These are phyloP conservation scores for Cepphus grylle DNA, from an alignment of 2,113 vertebrate species.

Conservation along the genomic window DNA sequence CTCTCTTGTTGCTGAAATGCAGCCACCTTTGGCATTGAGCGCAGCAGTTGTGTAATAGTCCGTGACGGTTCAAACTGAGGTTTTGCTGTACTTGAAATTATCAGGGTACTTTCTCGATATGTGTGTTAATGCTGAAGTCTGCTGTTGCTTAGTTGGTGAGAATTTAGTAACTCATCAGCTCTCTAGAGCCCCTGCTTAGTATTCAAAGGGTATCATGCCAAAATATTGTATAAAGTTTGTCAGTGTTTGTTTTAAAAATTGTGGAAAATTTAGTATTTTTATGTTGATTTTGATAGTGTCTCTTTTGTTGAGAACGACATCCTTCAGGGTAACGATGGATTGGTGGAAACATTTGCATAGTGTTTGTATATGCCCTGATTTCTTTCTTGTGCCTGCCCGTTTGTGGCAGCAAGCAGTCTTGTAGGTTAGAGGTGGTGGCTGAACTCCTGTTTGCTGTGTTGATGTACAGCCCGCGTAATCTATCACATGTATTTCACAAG, in stretches of 20 bases:
- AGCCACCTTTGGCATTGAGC: not conserved
- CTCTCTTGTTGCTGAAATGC: not conserved
- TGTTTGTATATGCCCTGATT: not conserved
- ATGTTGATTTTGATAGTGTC: not conserved
- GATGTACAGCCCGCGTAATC: not conserved
- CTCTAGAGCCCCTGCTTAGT: not conserved
- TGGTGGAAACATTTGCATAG: not conserved
- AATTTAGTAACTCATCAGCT: slow-evolving; percentile 3
- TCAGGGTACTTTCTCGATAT: not conserved
- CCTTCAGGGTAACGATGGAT: not conserved
- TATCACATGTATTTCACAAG: not conserved
- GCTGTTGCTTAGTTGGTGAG: not conserved
- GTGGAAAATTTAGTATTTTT: not conserved
- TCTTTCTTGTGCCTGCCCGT: not conserved
- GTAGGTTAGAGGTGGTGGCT: not conserved
- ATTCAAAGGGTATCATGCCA: not conserved
- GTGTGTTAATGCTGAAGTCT: not conserved
- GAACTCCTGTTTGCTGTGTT: not conserved
- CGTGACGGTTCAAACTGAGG: not conserved
- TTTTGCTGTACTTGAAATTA: not conserved
- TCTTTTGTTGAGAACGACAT: not conserved
- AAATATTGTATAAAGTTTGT: not conserved
- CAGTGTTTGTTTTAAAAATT: not conserved
- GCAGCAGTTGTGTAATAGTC: not conserved
- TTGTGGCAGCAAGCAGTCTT: not conserved